Evolutionary conservation across 2,888 invertebrate genomes (phyloP), one percentile per base, ranked within the genome.

Genomic region (Drosophila subquinaria): DNA sequence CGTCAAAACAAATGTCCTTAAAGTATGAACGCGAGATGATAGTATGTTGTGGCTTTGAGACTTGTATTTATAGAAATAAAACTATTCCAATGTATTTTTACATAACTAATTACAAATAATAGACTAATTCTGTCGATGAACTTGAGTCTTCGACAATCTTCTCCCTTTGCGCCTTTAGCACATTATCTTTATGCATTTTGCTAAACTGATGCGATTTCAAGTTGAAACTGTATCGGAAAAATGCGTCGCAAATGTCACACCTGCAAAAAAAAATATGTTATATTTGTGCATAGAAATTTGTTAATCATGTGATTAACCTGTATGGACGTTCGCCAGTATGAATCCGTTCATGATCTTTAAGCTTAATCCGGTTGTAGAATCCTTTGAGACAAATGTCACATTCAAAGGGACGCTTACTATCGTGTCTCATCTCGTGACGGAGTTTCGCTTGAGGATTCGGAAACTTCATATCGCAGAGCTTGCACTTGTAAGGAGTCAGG

Each of bases 401-500:
- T 30, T 88, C 81, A 6, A 64, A 81, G 3, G 82, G 88, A 13
- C 80, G 76, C 17, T 76, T 72, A 9, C 80, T 81, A n/a, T 86
- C 74, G 45, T 82, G 88, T 17, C 35, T 48, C 47, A 80, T 47
- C 13, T 86, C 87, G 11, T 88, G 88, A 1, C 70, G 71, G 33
- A 71, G 77, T 35, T 67, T 72, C 5, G 59, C 42, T 40, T 76
- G 76, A 8, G 87, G 81, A 45, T 66, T 63, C 0, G 70, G 15
- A 57, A 92, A 92, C 55, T 81, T 76, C 61, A 89, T 88, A 4
- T 94, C 93, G 88, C 95, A 95, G 75, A 92, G 92, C 55, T 89
- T 90, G 82, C 95, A 95, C 75, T 93, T 93, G 88, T 94, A 95
- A 0, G 94, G 91, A 51, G 83, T 91, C 13, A 81, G 84, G 0